Evolutionary conservation across 1,140 invertebrate species (phyloP).

Genomic region (Musca vetustissima): DNA sequence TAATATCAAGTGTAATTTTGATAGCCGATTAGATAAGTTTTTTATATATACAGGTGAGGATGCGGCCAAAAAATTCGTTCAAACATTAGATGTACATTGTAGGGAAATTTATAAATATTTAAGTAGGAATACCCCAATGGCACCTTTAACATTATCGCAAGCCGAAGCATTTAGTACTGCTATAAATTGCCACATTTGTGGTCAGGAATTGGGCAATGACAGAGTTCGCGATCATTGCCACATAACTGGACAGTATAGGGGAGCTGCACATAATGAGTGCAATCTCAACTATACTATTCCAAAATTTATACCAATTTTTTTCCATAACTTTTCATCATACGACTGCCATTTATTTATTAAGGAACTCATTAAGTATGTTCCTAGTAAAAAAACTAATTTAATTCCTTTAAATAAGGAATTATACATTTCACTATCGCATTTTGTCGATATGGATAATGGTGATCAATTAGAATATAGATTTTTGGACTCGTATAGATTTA

Average conservation of each 20-base stretch:
- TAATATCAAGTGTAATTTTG: slow-evolving; percentile 40
- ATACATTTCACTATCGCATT: slow-evolving; percentile 53
- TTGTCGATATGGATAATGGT: slow-evolving; percentile 39
- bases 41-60: slow-evolving; percentile 34
- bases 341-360: slow-evolving; percentile 48
- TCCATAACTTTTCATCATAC: slow-evolving; percentile 52
- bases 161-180: slow-evolving; percentile 12
- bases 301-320: slow-evolving; percentile 44
- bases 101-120: slow-evolving; percentile 32
- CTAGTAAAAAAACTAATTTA: background rate
- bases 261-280: slow-evolving; percentile 36
- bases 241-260: background rate
- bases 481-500: too few species aligned
- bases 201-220: background rate
- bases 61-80: slow-evolving; percentile 38
- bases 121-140: slow-evolving; percentile 25
- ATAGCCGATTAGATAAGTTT: too few species aligned
- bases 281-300: slow-evolving; percentile 41
- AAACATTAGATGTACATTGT: slow-evolving; percentile 31
- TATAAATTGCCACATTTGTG: background rate
- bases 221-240: slow-evolving; percentile 1
- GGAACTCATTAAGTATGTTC: slow-evolving; percentile 9
- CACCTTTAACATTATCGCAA: too few species aligned
- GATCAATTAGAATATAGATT: background rate
- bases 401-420: slow-evolving; percentile 25